Evolutionary conservation across 2,113 vertebrate genomes (phyloP).

Genomic region (Herpailurus yagouaroundi): DNA sequence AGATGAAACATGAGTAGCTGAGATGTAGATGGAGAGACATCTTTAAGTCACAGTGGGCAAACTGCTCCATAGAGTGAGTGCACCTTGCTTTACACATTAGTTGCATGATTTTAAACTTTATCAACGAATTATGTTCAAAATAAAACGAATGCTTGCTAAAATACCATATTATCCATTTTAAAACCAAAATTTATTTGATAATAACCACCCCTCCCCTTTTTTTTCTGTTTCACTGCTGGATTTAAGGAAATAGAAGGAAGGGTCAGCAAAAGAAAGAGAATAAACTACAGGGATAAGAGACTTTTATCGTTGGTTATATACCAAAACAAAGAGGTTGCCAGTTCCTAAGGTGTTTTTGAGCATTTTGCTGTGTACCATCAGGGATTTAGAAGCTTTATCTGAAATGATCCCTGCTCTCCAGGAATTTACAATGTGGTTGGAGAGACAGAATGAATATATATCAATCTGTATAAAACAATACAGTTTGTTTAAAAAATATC

Average conservation of each 20-base stretch:
- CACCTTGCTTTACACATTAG: background rate
- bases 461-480: background rate
- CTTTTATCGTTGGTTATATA: background rate
- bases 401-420: background rate
- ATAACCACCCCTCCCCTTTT: background rate
- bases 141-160: slow-evolving; percentile 22
- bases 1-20: background rate
- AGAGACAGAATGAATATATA: background rate
- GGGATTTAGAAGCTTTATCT: background rate
- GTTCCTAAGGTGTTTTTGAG: background rate
- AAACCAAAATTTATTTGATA: background rate
- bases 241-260: background rate
- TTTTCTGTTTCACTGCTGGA: background rate
- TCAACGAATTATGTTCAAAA: slow-evolving; percentile 14
- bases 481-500: background rate
- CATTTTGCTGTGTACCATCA: background rate
- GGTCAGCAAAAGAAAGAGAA: background rate
- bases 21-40: background rate
- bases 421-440: slow-evolving; percentile 4
- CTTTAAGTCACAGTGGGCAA: background rate
- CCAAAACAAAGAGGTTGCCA: background rate
- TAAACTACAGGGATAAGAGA: background rate
- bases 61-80: background rate
- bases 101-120: background rate
- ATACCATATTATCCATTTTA: background rate